Evolutionary conservation across 2,113 vertebrate species (phyloP), one percentile per base, ranked within the genome.

Genomic region (Tachysurus vachellii): DNA sequence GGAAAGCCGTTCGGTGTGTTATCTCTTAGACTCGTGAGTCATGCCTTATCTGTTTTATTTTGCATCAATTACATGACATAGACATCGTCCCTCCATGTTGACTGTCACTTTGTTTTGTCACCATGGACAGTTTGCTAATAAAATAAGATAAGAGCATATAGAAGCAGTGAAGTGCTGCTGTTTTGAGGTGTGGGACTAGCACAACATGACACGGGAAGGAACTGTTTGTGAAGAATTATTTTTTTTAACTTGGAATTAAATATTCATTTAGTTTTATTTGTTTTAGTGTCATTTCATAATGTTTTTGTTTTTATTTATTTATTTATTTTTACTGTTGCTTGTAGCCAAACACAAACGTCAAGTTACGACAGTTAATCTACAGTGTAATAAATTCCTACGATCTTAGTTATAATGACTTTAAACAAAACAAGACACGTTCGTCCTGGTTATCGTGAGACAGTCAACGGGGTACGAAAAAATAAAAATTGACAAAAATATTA

Each of bases 41-140:
- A 44, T 85, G 21, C 14, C 44, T 62, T 77, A 36, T 77, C 57
- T 79, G 17, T 19, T 64, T 53, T 10, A 17, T 76, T n/a, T 28
- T 28, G 9, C 57, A 53, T 53, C 13, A 53, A 64, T 77, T 77
- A 68, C 50, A 68, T 56, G 71, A 80, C 44, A 80, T 61, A 66
- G 85, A 82, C n/a, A 83, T 64, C 26, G 31, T 62, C n/a, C 80
- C 76, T 86, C 81, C 89, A 86, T 89, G 11, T 80, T 82, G 59
- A 73, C 47, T 2, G 83, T 85, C 84, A 53, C 66, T 64, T 36
- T 16, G 10, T 31, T 19, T 6, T 87, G 75, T 84, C 87, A 81
- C 44, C 2, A 28, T 53, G 64, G 42, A 53, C 76, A 53, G 64
- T 71, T 85, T 1, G 44, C 2, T 77, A 9, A 53, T 54, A 26